Evolutionary conservation across 1,140 invertebrate genomes (phyloP), one percentile per base, ranked within the genome.

Genomic region (Homalodisca vitripennis): DNA sequence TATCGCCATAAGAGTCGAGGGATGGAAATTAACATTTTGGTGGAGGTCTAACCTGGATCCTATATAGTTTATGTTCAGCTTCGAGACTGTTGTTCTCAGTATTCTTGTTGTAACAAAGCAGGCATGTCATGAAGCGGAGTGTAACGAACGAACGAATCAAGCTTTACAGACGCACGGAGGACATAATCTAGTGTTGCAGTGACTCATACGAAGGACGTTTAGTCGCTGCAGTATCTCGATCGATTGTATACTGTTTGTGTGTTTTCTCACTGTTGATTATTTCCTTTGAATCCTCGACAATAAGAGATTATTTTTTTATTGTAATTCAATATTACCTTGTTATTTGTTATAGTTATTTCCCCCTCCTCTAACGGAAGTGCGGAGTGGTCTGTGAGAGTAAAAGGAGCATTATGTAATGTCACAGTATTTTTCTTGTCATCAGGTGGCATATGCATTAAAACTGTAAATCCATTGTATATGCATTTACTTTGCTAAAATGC

Each of bases 171-270:
- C 29, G 26, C 26, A 55, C 51, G 51, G n/a, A n/a, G n/a, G n/a
- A n/a, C n/a, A n/a, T n/a, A 34, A 26, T 3, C 32, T 26, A 3
- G 30, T 22, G 41, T 22, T 12, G 12, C 30, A 29, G 30, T 32
- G 63, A 26, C 65, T 66, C 65, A 66, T 41, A 51, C 65, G 65
- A 66, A 66, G 65, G 47, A 66, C 65, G 41, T 66, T 66, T 66
- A 66, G 65, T 66, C 65, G 46, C 46, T 2, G n/a, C 27, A 41
- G 34, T 41, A 17, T 41, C 34, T 41, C 48, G 12, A 53, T 24
- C 20, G 22, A 13, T n/a, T 14, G 20, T n/a, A 12, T 53, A 53
- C 55, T 26, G 24, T 6, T 60, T 60, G 22, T 60, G n/a, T 51
- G 22, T 51, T 41, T 12, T 53, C 29, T n/a, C 29, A 6, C 12